Conservation (phyloP, 2,797 vertebrate species). For the Rhinella marina region DNA sequence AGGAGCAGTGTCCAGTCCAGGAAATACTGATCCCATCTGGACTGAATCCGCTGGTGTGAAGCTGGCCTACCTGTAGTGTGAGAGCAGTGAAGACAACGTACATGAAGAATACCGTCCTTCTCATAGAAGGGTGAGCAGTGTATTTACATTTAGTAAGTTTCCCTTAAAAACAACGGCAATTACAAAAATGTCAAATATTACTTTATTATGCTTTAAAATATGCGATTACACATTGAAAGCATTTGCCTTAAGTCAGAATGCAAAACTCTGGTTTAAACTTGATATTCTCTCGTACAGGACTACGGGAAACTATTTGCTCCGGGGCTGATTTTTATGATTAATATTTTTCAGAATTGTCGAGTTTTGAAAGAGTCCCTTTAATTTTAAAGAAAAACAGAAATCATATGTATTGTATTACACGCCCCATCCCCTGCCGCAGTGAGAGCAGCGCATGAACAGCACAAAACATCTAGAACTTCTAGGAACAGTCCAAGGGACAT, state of each 20-base stretch:
- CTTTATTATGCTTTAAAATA: conserved; percentile 28
- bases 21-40: neutral
- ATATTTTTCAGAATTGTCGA: neutral
- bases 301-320: conserved; percentile 46
- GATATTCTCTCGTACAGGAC: conserved; percentile 44
- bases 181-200: conserved; percentile 43
- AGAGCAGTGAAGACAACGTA: neutral
- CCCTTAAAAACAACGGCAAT: neutral
- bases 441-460: neutral
- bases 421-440: neutral
- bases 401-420: neutral
- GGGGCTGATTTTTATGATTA: conserved; percentile 21
- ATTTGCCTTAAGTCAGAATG: conserved; percentile 49
- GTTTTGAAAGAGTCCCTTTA: neutral
- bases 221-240: conserved; percentile 27
- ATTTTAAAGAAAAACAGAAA: neutral
- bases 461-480: neutral
- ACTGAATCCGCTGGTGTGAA: neutral
- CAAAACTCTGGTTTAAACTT: conserved; percentile 52
- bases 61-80: neutral
- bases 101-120: neutral
- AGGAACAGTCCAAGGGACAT: neutral
- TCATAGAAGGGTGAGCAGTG: neutral
- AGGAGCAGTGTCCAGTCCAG: too few relatives aligned
- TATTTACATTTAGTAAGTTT: neutral